These are phyloP conservation scores for Archips xylosteana DNA, from an alignment of 2,888 invertebrate genomes.

Conservation along the genomic window DNA sequence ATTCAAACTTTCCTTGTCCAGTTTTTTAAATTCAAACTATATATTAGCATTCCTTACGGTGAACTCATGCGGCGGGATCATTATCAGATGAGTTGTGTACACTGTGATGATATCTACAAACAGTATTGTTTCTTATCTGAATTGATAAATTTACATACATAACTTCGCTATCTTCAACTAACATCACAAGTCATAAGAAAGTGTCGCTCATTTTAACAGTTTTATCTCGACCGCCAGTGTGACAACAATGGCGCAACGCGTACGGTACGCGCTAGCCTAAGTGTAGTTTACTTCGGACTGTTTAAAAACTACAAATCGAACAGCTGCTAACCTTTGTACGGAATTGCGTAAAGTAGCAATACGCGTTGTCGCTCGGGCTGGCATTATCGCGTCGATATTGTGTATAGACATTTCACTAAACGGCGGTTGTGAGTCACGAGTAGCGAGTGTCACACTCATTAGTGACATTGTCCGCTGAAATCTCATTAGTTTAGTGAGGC, in stretches of 20 bases:
- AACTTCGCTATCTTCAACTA: slow-evolving; percentile 71
- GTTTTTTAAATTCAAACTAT: background rate
- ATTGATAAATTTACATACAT: slow-evolving; percentile 80
- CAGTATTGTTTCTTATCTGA: slow-evolving; percentile 77
- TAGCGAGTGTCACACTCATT: slow-evolving; percentile 74
- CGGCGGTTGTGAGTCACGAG: slow-evolving; percentile 77
- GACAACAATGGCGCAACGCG: slow-evolving; percentile 61
- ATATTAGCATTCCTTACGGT: background rate
- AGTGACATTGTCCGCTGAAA: slow-evolving; percentile 77
- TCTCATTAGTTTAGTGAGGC: slow-evolving; percentile 82
- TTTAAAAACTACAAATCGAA: slow-evolving; percentile 41
- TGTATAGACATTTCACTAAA: slow-evolving; percentile 66
- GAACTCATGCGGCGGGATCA: slow-evolving; percentile 11
- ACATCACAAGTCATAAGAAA: slow-evolving; percentile 73
- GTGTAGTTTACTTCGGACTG: slow-evolving; percentile 20
- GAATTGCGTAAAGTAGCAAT: slow-evolving; percentile 53
- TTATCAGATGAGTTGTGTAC: slow-evolving; percentile 41
- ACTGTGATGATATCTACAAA: slow-evolving; percentile 69
- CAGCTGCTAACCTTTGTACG: slow-evolving; percentile 55
- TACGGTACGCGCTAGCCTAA: slow-evolving; percentile 39
- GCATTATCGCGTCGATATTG: slow-evolving; percentile 53
- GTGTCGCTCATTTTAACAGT: slow-evolving; percentile 70
- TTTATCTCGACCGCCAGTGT: slow-evolving; percentile 67
- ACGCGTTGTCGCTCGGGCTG: slow-evolving; percentile 42
- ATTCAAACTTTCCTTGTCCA: background rate